phyloP scores from a whole-genome alignment of 2,888 invertebrate genomes.

The Ferrisia virgata region DNA sequence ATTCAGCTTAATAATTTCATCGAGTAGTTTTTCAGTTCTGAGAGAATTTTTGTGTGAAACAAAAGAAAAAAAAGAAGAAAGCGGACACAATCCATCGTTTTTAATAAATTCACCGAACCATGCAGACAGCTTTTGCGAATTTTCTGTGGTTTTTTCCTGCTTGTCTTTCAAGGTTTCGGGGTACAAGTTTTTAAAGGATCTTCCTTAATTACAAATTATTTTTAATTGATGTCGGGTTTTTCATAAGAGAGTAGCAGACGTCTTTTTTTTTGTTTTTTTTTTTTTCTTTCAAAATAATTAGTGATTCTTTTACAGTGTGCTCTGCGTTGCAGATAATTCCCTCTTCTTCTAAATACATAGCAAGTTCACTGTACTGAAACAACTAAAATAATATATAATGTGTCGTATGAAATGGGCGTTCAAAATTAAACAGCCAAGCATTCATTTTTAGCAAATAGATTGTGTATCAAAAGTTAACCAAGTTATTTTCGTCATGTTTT shows the following conservation, averaged over 20 bases:
- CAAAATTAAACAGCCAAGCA: background rate
- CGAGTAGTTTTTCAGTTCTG: background rate
- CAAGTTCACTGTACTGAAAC: background rate
- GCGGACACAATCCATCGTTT: background rate
- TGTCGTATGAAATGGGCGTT: background rate
- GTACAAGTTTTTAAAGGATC: background rate
- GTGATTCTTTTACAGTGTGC: background rate
- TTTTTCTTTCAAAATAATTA: background rate
- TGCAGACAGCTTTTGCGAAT: background rate
- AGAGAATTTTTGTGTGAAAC: background rate
- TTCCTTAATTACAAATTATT: background rate
- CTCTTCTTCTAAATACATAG: background rate
- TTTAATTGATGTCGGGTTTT: background rate
- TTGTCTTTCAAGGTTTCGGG: background rate
- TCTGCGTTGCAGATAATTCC: background rate
- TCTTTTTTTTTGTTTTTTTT: background rate
- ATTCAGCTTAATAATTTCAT: background rate
- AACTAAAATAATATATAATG: background rate
- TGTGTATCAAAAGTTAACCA: constrained; percentile 2
- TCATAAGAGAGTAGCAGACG: background rate
- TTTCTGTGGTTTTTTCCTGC: background rate
- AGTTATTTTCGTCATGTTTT: constrained; percentile 28
- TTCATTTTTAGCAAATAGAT: background rate
- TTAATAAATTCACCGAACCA: background rate
- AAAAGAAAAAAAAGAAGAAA: background rate